These are phyloP conservation scores for Disparrhopalites patrizii DNA, from an alignment of 2,888 invertebrate genomes.

Conservation along the genomic window DNA sequence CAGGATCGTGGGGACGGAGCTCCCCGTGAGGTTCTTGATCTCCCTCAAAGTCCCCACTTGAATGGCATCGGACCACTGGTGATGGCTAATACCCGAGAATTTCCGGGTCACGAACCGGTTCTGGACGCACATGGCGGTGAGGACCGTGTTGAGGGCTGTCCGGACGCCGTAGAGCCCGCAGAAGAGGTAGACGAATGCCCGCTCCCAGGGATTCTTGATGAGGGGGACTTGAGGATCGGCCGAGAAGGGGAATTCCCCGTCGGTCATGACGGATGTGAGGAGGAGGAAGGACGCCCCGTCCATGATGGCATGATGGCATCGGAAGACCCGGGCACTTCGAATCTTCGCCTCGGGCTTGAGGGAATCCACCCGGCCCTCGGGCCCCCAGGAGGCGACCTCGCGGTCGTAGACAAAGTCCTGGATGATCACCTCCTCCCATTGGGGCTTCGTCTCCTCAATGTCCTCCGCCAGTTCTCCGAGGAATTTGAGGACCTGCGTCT, in stretches of 20 bases:
- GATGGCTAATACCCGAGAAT: conserved; percentile 34
- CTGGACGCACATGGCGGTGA: conserved; percentile 25
- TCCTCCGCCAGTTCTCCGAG: conserved; percentile 34
- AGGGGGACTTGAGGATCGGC: conserved; percentile 31
- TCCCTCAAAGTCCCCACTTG: conserved; percentile 25
- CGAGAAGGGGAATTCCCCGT: conserved; percentile 38
- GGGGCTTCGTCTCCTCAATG: conserved; percentile 38
- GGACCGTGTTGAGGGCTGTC: conserved; percentile 34
- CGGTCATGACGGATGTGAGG: conserved; percentile 34
- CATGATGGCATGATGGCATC: conserved; percentile 42
- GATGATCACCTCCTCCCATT: conserved; percentile 45
- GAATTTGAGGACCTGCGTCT: conserved; percentile 30
- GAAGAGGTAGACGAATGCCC: conserved; percentile 26
- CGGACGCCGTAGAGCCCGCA: conserved; percentile 35
- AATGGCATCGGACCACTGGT: conserved; percentile 34
- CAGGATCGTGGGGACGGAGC: conserved; percentile 35
- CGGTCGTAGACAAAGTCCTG: conserved; percentile 32
- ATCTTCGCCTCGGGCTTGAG: background rate
- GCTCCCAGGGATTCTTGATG: conserved; percentile 25
- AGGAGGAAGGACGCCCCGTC: conserved; percentile 39
- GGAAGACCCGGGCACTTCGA: conserved; percentile 31
- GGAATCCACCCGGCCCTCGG: background rate
- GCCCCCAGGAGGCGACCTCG: background rate
- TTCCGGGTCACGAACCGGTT: conserved; percentile 34
- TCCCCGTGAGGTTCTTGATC: conserved; percentile 30